Evolutionary conservation across 2,113 vertebrate species (phyloP), one percentile per base, ranked within the genome.

Genomic region (Andinoacara biseriatus): DNA sequence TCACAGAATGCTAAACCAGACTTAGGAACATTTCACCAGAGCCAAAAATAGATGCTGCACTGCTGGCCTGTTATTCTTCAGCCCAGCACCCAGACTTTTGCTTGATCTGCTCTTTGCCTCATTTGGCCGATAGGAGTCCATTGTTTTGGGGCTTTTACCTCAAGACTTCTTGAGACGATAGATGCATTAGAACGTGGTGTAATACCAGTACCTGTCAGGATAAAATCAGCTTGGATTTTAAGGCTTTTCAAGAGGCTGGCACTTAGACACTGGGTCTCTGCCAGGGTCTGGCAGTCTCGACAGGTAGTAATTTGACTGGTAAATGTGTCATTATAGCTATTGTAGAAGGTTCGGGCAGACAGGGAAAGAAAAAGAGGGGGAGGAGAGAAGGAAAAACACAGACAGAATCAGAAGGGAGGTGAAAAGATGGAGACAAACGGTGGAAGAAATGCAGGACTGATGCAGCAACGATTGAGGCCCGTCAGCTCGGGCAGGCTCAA

Each of bases 301-400:
- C 86, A 93, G 89, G 91, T 93, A 91, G 92, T 93, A 87, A 93
- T 95, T 94, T 95, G 81, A 89, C 91, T 90, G 90, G 90, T 93
- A 91, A 92, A 94, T 94, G 91, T 95, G 94, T 94, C 92, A 94
- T 95, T 93, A 93, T 81, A 81, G 90, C 79, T 52, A 89, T 82
- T 92, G 87, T 89, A 77, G 89, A 90, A 62, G 88, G 77, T 58
- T 74, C 76, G 74, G 75, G 85, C 72, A 87, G 92, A 87, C 86
- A 18, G 84, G 22, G 81, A 78, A 56, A 84, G 46, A 78, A 76
- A 82, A 63, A 78, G 58, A 82, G 54, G 60, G 52, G 65, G 80
- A 31, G 81, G 59, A 58, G 20, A 54, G 9, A n/a, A 31, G 20
- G 58, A 61, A 58, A 59, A 35, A 82, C 3, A 17, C 60, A 63